These are phyloP conservation scores for Dermochelys coriacea DNA, from an alignment of 2,797 vertebrate genomes.

Conservation along the genomic window DNA sequence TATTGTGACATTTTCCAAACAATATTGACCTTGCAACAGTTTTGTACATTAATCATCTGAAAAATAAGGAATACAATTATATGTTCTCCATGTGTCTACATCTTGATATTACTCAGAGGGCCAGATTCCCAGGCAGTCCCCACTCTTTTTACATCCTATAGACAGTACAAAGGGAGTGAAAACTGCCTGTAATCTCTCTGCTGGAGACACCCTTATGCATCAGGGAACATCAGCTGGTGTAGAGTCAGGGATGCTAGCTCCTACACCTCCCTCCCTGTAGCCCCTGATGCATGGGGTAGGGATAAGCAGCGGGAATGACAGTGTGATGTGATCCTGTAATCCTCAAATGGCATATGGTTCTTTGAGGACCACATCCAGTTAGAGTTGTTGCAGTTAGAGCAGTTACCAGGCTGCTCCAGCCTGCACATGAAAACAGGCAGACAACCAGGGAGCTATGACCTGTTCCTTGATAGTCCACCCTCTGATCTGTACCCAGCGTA, in stretches of 20 bases:
- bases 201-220: background rate
- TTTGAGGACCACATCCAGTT: too few relatives aligned
- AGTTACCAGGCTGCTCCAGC: too few relatives aligned
- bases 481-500: background rate
- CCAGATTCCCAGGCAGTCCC: background rate
- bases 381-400: too few relatives aligned
- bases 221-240: background rate
- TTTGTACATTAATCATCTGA: background rate
- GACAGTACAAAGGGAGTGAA: background rate
- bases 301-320: background rate
- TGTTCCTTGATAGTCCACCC: background rate
- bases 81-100: background rate
- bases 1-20: constrained; percentile 7
- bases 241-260: background rate
- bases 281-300: background rate
- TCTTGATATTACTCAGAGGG: too few relatives aligned
- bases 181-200: background rate
- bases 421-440: background rate
- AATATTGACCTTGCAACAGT: constrained; percentile 19
- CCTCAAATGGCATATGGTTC: too few relatives aligned
- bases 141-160: background rate
- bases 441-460: background rate
- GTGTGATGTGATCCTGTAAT: too few relatives aligned
- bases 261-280: background rate
- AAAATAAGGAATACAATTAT: background rate